These are phyloP conservation scores for Planococcus citri DNA, from an alignment of 1,140 invertebrate genomes.

Conservation along the genomic window DNA sequence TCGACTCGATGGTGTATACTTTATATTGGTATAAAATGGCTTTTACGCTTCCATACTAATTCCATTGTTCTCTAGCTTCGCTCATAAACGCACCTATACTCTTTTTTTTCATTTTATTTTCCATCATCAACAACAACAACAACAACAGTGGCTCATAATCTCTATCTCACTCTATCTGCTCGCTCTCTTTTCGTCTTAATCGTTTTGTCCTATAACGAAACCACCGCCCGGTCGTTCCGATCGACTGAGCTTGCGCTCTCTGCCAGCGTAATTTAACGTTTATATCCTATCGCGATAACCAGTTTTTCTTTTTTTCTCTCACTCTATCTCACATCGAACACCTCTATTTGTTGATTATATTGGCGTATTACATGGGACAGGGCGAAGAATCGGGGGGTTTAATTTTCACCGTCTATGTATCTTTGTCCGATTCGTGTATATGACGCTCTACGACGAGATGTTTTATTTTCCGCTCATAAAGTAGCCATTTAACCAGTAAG, in stretches of 20 bases:
- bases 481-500: no score
- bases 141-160: no score
- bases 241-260: not conserved
- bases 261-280: not conserved
- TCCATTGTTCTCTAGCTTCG: constrained; percentile 1
- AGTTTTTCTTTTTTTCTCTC: not conserved
- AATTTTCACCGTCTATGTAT: no score
- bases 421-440: no score
- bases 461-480: no score
- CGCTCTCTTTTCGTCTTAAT: constrained; percentile 6
- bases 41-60: constrained; percentile 7
- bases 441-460: no score
- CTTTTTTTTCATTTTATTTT: not conserved
- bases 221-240: constrained; percentile 4
- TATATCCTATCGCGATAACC: not conserved
- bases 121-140: not conserved
- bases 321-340: no score
- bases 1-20: not conserved
- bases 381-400: no score
- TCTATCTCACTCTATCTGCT: not conserved
- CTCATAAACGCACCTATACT: not conserved
- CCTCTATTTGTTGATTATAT: not conserved
- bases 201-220: not conserved
- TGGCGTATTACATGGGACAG: no score
- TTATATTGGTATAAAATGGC: constrained; percentile 7